Evolutionary conservation across 2,797 vertebrate genomes (phyloP).

Genomic region (Haliaeetus albicilla): DNA sequence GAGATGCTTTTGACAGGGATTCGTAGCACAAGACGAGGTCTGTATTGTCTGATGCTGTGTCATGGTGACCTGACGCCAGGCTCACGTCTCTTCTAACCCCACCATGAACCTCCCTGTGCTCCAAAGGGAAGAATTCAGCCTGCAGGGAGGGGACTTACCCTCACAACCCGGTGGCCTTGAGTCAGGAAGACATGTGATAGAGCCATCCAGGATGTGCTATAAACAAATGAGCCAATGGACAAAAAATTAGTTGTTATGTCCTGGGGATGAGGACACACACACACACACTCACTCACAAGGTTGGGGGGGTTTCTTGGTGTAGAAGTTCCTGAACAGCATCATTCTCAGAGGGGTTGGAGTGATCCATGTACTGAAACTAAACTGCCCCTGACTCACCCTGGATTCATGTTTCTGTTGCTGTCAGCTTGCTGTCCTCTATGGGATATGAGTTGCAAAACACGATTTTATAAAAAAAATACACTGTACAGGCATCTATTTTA

Average conservation of each 20-base stretch:
- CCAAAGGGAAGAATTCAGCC: not conserved
- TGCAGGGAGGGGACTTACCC: not conserved
- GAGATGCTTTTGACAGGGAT: not conserved
- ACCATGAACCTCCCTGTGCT: not conserved
- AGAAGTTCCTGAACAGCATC: not conserved
- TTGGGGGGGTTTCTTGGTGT: not conserved
- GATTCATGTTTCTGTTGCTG: constrained; percentile 10
- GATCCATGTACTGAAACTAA: not conserved
- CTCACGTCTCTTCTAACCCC: not conserved
- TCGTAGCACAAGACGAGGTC: not conserved
- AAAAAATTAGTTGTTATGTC: not conserved
- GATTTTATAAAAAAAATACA: not conserved
- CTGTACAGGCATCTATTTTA: constrained; percentile 33
- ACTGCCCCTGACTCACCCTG: constrained; percentile 10
- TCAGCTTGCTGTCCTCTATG: constrained; percentile 13
- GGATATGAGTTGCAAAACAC: constrained; percentile 34
- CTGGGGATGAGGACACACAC: not conserved
- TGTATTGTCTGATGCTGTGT: not conserved
- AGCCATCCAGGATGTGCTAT: not conserved
- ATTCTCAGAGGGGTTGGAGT: not conserved
- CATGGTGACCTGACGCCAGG: not conserved
- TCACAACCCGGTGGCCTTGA: not conserved
- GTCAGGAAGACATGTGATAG: not conserved
- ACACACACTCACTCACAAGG: not conserved
- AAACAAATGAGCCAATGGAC: not conserved